Evolutionary conservation across 2,797 vertebrate genomes (phyloP).

Genomic region (Schizopygopsis malacanthus): DNA sequence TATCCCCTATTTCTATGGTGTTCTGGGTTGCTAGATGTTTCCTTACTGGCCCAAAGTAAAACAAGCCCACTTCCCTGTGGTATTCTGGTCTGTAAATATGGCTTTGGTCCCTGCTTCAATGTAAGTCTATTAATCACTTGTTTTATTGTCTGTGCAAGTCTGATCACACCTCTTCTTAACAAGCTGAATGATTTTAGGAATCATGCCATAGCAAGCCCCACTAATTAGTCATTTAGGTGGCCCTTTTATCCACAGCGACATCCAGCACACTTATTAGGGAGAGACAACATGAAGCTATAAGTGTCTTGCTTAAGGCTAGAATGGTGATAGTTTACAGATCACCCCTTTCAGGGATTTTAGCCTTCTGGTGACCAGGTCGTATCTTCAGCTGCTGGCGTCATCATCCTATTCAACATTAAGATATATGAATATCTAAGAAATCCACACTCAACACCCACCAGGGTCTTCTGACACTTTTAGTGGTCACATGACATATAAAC

Average conservation of each 20-base stretch:
- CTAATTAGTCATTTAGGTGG: constrained; percentile 7
- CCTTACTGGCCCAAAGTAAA: not conserved
- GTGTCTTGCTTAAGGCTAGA: not conserved
- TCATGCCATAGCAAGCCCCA: not conserved
- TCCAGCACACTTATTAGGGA: not conserved
- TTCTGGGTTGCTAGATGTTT: not conserved
- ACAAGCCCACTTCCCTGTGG: not conserved
- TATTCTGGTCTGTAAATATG: not conserved
- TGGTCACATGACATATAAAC: constrained; percentile 25
- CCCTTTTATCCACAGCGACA: not conserved
- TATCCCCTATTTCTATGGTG: not conserved
- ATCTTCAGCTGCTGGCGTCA: not conserved
- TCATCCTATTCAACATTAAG: not conserved
- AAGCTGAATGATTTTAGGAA: constrained; percentile 7
- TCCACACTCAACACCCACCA: not conserved
- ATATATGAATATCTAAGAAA: not conserved
- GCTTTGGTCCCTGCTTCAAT: not conserved
- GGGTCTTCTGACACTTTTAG: not conserved
- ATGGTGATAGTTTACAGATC: not conserved
- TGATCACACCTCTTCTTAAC: not conserved
- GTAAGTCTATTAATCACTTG: constrained; percentile 3
- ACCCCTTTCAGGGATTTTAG: not conserved
- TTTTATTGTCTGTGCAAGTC: constrained; percentile 1
- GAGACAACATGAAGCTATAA: not conserved
- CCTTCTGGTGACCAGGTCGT: not conserved